Evolutionary conservation across 1,140 invertebrate genomes (phyloP).

Genomic region (Rhyacophila brunnea): DNA sequence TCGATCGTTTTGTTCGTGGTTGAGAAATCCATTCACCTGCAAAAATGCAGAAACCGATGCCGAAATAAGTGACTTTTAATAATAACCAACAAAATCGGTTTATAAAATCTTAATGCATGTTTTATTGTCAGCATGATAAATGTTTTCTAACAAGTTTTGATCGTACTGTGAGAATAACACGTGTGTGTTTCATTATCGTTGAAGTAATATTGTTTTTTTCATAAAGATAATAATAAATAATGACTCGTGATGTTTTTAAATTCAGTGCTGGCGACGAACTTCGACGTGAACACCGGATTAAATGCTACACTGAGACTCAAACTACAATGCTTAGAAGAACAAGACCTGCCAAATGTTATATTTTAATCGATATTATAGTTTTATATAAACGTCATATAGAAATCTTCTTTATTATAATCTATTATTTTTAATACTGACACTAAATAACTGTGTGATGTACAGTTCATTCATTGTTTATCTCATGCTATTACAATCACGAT

Average conservation of each 20-base stretch:
- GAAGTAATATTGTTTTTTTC: constrained; percentile 2
- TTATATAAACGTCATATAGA: no score
- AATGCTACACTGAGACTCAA: constrained; percentile 22
- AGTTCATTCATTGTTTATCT: no score
- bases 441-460: no score
- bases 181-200: constrained; percentile 1
- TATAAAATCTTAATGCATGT: constrained; percentile 49
- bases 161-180: constrained; percentile 19
- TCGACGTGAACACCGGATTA: constrained; percentile 17
- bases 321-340: constrained; percentile 24
- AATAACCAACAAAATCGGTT: constrained; percentile 39
- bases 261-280: constrained; percentile 21
- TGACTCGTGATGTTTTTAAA: constrained; percentile 19
- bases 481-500: no score
- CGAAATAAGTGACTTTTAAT: constrained; percentile 62
- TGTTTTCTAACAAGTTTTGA: constrained; percentile 23
- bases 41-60: constrained; percentile 68
- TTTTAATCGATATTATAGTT: constrained; percentile 4
- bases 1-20: constrained; percentile 62
- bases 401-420: no score
- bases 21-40: constrained; percentile 67
- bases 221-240: constrained; percentile 12
- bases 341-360: constrained; percentile 25
- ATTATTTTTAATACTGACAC: not conserved
- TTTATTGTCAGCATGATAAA: constrained; percentile 41